phyloP scores from a whole-genome alignment of 1,140 invertebrate species.

The Phortica variegata region DNA sequence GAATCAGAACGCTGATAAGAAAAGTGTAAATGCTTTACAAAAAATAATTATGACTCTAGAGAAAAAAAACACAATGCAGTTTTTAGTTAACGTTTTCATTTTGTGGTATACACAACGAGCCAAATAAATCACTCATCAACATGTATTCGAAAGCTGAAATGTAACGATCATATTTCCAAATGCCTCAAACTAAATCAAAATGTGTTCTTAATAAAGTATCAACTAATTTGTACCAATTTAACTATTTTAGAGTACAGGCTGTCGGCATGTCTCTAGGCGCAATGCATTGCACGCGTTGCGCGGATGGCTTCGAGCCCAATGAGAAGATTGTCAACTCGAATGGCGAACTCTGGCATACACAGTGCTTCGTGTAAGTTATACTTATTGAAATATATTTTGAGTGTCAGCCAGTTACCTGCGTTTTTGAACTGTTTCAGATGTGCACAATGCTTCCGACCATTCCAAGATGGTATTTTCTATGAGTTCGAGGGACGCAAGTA shows the following conservation, averaged over 20 bases:
- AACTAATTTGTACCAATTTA: neutral
- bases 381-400: constrained; percentile 1
- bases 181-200: neutral
- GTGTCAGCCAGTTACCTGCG: neutral
- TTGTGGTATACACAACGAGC: too few relatives aligned
- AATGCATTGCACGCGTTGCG: constrained; percentile 92
- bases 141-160: constrained; percentile 47
- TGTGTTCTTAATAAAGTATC: constrained; percentile 1
- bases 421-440: constrained; percentile 67
- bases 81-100: too few relatives aligned
- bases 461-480: constrained; percentile 97
- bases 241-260: constrained; percentile 45
- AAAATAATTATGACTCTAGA: too few relatives aligned
- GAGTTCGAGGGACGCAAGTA: constrained; percentile 99
- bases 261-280: constrained; percentile 76
- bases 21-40: too few relatives aligned
- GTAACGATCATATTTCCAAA: constrained; percentile 30
- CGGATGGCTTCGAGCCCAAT: constrained; percentile 89
- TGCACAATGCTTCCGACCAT: constrained; percentile 97
- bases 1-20: too few relatives aligned
- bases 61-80: too few relatives aligned
- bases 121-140: constrained; percentile 16
- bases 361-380: constrained; percentile 94
- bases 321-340: constrained; percentile 99
- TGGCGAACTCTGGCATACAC: constrained; percentile 97